These are phyloP conservation scores for Melanaphis sacchari DNA, from an alignment of 1,140 invertebrate species.

Conservation along the genomic window DNA sequence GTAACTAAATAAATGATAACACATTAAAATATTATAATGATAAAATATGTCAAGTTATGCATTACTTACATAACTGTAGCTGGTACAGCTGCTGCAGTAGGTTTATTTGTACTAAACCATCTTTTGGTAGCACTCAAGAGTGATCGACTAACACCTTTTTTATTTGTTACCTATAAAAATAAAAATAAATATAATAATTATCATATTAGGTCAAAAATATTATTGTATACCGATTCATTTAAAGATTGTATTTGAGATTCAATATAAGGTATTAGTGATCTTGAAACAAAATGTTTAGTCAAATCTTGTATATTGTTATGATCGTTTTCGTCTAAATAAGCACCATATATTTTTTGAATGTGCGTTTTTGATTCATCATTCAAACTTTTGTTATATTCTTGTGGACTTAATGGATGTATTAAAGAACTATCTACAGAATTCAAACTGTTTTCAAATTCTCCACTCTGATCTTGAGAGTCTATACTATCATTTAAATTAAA, in stretches of 20 bases:
- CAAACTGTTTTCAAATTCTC: slow-evolving; percentile 48
- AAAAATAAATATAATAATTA: slow-evolving; percentile 10
- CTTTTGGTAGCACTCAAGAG: slow-evolving; percentile 92
- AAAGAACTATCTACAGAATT: slow-evolving; percentile 18
- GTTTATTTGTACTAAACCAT: slow-evolving; percentile 91
- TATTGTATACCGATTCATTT: slow-evolving; percentile 75
- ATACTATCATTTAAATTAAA: neutral
- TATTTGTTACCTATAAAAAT: slow-evolving; percentile 73
- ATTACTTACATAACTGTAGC: slow-evolving; percentile 32
- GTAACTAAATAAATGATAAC: slow-evolving; percentile 70
- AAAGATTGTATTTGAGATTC: slow-evolving; percentile 85
- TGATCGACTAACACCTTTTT: slow-evolving; percentile 90
- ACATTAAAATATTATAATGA: neutral
- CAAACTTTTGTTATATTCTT: slow-evolving; percentile 46
- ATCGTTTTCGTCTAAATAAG: slow-evolving; percentile 80
- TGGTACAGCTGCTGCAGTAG: slow-evolving; percentile 68
- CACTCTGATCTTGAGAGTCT: slow-evolving; percentile 11
- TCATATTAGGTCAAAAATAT: neutral
- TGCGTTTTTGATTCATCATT: slow-evolving; percentile 63
- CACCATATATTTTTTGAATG: slow-evolving; percentile 67
- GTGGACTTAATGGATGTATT: slow-evolving; percentile 70
- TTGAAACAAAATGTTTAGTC: slow-evolving; percentile 86
- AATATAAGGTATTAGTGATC: slow-evolving; percentile 86
- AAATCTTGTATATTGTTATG: slow-evolving; percentile 83
- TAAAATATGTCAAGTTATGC: neutral